These are phyloP conservation scores for Alethe castanea DNA, from an alignment of 2,113 vertebrate genomes.

Conservation along the genomic window DNA sequence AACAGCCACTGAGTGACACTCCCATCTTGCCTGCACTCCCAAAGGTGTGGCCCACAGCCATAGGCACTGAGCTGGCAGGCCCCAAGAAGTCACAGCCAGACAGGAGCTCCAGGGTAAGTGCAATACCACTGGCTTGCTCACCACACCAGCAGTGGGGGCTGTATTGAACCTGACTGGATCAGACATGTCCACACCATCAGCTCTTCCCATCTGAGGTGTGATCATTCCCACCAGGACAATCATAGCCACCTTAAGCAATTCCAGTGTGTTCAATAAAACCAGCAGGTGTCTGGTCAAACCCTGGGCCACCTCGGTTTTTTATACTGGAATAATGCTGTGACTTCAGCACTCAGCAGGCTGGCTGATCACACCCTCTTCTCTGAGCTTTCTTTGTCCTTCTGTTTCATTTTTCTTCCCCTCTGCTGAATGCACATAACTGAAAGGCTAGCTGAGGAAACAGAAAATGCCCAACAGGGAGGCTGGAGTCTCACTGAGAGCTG, in stretches of 20 bases:
- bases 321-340: neutral
- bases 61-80: neutral
- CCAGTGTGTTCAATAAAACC: neutral
- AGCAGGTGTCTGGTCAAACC: neutral
- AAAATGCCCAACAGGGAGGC: neutral
- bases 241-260: neutral
- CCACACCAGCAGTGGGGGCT: neutral
- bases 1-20: neutral
- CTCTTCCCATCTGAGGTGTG: neutral
- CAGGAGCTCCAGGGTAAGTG: neutral
- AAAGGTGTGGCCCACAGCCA: fast-evolving
- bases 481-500: neutral
- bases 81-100: neutral
- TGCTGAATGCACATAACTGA: neutral
- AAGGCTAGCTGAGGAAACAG: neutral
- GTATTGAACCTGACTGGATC: neutral
- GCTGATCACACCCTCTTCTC: neutral
- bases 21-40: neutral
- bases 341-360: neutral
- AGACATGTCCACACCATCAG: neutral
- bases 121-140: neutral
- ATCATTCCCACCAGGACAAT: neutral
- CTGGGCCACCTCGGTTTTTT: neutral
- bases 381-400: neutral
- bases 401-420: neutral